Conservation (phyloP, 2,797 vertebrate genomes). For the Melanotaenia pygmaea region DNA sequence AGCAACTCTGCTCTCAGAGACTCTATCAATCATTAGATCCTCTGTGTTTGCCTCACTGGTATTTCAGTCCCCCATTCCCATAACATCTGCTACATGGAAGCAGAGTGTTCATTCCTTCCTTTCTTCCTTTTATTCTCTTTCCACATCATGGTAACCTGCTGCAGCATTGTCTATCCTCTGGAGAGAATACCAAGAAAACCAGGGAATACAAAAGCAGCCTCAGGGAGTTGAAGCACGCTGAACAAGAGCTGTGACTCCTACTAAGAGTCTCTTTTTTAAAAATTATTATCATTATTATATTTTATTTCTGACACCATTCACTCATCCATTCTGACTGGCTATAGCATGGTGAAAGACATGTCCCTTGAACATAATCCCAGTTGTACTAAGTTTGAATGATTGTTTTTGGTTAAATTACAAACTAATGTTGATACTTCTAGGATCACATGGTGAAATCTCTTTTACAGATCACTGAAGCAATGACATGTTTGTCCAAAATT, state of each 20-base stretch:
- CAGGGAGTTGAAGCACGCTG: conserved; percentile 45
- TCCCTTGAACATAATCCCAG: background rate
- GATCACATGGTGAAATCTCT: background rate
- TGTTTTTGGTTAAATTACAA: background rate
- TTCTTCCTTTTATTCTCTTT: conserved; percentile 22
- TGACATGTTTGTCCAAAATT: too few relatives aligned
- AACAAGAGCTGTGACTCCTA: conserved; percentile 35
- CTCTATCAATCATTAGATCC: conserved; percentile 75
- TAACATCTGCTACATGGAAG: conserved; percentile 73
- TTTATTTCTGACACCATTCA: conserved; percentile 26
- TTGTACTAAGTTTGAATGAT: background rate
- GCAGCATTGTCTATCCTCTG: conserved; percentile 45
- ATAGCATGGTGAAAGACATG: conserved; percentile 6
- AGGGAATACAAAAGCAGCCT: conserved; percentile 19
- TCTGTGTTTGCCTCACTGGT: conserved; percentile 63
- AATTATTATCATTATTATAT: background rate
- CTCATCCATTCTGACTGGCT: conserved; percentile 13
- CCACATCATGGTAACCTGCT: conserved; percentile 46
- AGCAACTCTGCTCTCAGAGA: conserved; percentile 54
- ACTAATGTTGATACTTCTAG: background rate
- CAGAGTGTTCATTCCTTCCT: conserved; percentile 58
- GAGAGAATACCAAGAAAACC: conserved; percentile 40
- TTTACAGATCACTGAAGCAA: background rate
- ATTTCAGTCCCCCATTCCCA: conserved; percentile 66
- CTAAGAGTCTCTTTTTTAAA: background rate